Conservation (phyloP, 2,888 invertebrate species). For the Biston stratarius region DNA sequence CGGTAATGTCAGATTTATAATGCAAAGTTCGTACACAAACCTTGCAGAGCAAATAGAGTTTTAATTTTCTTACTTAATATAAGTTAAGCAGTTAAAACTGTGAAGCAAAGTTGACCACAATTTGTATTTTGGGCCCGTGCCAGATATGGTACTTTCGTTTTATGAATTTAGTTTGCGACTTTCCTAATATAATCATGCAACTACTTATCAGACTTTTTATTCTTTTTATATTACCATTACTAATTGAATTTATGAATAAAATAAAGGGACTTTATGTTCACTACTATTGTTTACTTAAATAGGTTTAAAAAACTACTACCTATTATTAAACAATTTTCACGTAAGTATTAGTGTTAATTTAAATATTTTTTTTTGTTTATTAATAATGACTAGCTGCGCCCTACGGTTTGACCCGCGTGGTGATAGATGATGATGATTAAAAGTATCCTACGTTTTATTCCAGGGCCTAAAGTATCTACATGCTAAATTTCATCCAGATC, state of each 20-base stretch:
- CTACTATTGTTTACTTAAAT: too few species aligned
- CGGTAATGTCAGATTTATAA: slow-evolving; percentile 42
- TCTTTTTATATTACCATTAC: neutral
- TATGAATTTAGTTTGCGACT: slow-evolving; percentile 32
- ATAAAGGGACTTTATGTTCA: too few species aligned
- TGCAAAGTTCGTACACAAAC: slow-evolving; percentile 38
- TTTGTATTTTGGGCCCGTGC: slow-evolving; percentile 36
- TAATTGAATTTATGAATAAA: neutral
- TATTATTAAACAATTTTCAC: too few species aligned
- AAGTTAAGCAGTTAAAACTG: slow-evolving; percentile 37
- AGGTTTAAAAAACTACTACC: too few species aligned
- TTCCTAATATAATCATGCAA: slow-evolving; percentile 23
- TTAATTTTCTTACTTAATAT: slow-evolving; percentile 39
- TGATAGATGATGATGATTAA: too few species aligned
- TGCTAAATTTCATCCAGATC: too few species aligned
- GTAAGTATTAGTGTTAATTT: too few species aligned
- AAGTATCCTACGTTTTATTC: too few species aligned
- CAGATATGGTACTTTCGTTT: slow-evolving; percentile 38
- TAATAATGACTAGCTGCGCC: too few species aligned
- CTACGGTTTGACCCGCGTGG: too few species aligned
- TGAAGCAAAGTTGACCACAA: slow-evolving; percentile 38
- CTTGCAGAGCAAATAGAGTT: slow-evolving; percentile 35
- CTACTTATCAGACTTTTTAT: slow-evolving; percentile 20
- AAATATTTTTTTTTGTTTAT: too few species aligned
- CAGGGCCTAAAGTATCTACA: too few species aligned